These are phyloP conservation scores for Pelochelys cantorii DNA, from an alignment of 2,797 vertebrate genomes.

Conservation along the genomic window DNA sequence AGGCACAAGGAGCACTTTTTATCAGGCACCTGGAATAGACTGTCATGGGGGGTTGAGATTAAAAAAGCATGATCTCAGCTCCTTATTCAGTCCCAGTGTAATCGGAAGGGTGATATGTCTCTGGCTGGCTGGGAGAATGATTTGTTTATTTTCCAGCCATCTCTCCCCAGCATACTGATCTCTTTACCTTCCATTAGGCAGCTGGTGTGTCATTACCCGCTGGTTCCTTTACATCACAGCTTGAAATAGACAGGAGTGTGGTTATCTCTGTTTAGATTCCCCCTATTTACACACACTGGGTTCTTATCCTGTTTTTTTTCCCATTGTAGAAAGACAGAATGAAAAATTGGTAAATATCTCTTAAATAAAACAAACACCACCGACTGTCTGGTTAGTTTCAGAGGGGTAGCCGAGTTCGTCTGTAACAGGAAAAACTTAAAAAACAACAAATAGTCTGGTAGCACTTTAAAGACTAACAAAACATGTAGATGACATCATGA, in stretches of 20 bases:
- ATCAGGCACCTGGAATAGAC: slow-evolving; percentile 48
- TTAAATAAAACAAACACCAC: neutral
- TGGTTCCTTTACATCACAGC: slow-evolving; percentile 37
- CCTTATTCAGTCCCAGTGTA: neutral
- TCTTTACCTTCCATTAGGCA: neutral
- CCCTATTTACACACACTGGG: fast-evolving
- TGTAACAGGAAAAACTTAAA: no score
- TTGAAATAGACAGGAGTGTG: neutral
- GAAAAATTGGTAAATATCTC: neutral
- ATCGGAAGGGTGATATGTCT: slow-evolving; percentile 55
- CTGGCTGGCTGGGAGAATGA: slow-evolving; percentile 9
- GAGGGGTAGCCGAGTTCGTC: no score
- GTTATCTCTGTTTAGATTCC: neutral
- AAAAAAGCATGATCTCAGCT: slow-evolving; percentile 26
- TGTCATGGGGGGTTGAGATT: slow-evolving; percentile 15
- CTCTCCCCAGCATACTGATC: slow-evolving; percentile 21
- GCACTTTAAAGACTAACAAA: no score
- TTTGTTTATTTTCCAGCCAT: slow-evolving; percentile 17
- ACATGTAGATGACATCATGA: no score
- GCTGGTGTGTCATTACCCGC: slow-evolving; percentile 5
- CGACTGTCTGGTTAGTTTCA: neutral
- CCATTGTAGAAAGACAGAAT: neutral
- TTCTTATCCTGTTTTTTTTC: neutral
- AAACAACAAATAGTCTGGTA: no score
- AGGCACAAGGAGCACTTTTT: slow-evolving; percentile 33